Base-by-base conservation (phyloP, 2,888 invertebrate genomes). In the Acrobeloides nanus region DNA sequence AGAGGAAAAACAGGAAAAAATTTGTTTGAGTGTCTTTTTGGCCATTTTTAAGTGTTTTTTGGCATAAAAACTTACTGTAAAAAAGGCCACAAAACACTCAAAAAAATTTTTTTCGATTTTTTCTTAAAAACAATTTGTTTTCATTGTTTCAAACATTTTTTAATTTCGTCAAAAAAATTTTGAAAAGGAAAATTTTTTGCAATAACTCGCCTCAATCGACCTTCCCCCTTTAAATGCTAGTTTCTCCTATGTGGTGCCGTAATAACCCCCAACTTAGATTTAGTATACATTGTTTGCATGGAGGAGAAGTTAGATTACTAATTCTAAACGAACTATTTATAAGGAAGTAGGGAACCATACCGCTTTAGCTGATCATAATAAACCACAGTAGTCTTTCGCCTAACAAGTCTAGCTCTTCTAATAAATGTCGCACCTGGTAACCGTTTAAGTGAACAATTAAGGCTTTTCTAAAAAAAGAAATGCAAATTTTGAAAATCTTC, bases 361-460 rank as follows among this genome's bases (percentile, higher is more conserved):
- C n/a, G 31, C 31, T 58, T 58, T 27, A 59, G 41, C 8, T 37
- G 32, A 32, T 55, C 58, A 34, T 43, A 59, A 34, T 55, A 59
- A 4, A 44, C 50, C 21, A 41, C 47, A 21, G 55, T 55, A 17
- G 55, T 55, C 15, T 38, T 18, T n/a, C 55, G 39, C 8, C 55
- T 46, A 21, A 55, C 59, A 23, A 55, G 26, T 3, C 55, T 44
- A 21, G 55, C 59, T 12, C 55, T 33, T 25, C 54, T 25, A 7
- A 55, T 42, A 8, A 55, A 27, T n/a, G 51, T 52, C n/a, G n/a
- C n/a, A n/a, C n/a, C n/a, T n/a, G n/a, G n/a, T n/a, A n/a, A n/a
- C n/a, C n/a, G n/a, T n/a, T n/a, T 15, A 55, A 56, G 26, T 56
- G 49, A 12, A 49, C 48, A 29, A 48, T 41, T 18, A 49, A 34